Conservation (phyloP, 2,888 invertebrate genomes). For the Pteria penguin region DNA sequence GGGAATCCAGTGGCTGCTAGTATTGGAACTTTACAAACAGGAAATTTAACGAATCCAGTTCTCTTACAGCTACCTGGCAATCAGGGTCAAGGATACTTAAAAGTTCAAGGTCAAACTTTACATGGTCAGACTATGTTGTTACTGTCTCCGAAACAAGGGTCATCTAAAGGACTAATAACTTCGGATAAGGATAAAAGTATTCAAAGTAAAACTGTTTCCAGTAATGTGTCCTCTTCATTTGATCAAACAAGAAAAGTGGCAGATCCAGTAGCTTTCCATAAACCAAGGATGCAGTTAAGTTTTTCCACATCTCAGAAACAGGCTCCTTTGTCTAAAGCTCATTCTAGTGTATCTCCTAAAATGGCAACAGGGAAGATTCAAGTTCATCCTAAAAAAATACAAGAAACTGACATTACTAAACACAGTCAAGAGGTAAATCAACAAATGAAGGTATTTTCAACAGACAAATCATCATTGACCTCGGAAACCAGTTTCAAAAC, state of each 20-base stretch:
- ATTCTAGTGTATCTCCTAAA: background rate
- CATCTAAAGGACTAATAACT: background rate
- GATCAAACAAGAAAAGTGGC: background rate
- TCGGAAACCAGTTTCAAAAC: background rate
- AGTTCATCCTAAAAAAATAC: no score
- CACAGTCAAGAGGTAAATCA: background rate
- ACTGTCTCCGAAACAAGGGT: constrained; percentile 32
- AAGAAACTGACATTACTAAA: background rate
- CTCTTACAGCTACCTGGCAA: constrained; percentile 5
- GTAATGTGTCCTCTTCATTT: background rate
- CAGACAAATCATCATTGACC: background rate
- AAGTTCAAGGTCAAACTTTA: constrained; percentile 21
- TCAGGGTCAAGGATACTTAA: constrained; percentile 1
- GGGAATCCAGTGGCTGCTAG: background rate
- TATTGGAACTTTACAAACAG: background rate
- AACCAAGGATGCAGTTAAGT: background rate
- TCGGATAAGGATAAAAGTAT: background rate
- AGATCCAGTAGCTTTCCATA: background rate
- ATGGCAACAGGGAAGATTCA: no score
- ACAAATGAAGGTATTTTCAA: no score
- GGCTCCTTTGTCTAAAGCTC: background rate
- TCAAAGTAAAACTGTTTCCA: background rate
- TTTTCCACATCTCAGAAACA: background rate
- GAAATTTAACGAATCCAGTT: background rate
- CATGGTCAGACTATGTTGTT: constrained; percentile 27